Conservation (phyloP, 1,140 invertebrate genomes). For the Marisa cornuarietis region DNA sequence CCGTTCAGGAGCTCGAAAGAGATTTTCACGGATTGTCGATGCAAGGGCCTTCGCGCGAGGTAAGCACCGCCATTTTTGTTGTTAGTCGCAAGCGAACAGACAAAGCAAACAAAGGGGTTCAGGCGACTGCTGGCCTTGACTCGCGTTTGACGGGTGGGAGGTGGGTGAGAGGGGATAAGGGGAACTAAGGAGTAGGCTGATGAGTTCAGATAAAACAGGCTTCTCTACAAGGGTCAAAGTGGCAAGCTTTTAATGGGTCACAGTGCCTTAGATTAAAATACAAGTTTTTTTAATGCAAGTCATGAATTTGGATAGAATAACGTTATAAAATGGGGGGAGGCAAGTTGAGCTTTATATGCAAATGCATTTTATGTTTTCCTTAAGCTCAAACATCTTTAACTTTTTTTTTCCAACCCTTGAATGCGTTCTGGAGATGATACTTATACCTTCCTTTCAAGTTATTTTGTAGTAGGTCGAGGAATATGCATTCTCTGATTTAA, state of each 20-base stretch:
- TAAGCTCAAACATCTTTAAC: no score
- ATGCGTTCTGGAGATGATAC: no score
- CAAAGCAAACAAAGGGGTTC: conserved; percentile 27
- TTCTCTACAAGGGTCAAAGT: not conserved
- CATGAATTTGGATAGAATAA: not conserved
- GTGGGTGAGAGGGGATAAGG: not conserved
- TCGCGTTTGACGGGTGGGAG: not conserved
- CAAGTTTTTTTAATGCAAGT: not conserved
- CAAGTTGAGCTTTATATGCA: no score
- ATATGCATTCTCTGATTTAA: no score
- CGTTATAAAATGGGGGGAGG: no score
- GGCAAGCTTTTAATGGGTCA: not conserved
- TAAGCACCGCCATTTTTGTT: conserved; percentile 31
- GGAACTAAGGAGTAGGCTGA: not conserved
- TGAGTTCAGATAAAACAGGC: not conserved
- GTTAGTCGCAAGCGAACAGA: conserved; percentile 6
- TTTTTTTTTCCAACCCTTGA: no score
- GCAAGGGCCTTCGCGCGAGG: conserved; percentile 43
- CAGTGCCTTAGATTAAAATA: no score
- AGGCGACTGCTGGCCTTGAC: not conserved
- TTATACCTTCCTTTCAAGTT: no score
- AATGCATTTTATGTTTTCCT: no score
- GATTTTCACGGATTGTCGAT: conserved; percentile 63
- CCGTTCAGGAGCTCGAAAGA: conserved; percentile 62
- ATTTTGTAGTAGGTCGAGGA: no score